Evolutionary conservation across 2,113 vertebrate genomes (phyloP), one percentile per base, ranked within the genome.

Genomic region (Cebidichthys violaceus): DNA sequence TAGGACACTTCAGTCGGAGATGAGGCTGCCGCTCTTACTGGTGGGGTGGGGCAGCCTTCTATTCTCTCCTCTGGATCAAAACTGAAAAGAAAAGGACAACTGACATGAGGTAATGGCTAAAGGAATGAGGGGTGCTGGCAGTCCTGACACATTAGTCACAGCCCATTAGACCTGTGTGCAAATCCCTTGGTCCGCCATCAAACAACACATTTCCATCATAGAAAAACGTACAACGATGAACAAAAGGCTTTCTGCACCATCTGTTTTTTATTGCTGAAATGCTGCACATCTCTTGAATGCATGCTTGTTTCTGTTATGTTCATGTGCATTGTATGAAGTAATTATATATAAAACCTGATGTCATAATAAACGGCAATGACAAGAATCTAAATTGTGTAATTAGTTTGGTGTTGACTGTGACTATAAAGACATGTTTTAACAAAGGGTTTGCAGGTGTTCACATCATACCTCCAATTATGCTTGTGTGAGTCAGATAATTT

Each of bases 21-120:
- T 9, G 96, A 97, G 45, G 96, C 95, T 29, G 96, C 95, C 55
- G 96, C 96, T 85, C 97, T 94, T 1, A 97, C 92, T 3, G 97
- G 97, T 22, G 96, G 97, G 4, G 96, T 96, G 61, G 97, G 97
- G 55, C 97, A 97, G 86, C 95, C 92, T 55, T 97, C 96, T 80
- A 93, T 94, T 85, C 96, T 95, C 62, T 83, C 92, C 77, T 96
- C 96, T 82, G 96, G 94, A 83, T 96, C 96, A 94, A 96, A 98
- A 89, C 97, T 99, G 89, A 68, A 37, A 62, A 77, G 47, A 92
- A 95, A 83, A 65, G 11, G 67, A 59, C 31, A 82, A 72, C 43
- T 47, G 83, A 70, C 39, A 68, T 82, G 72, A 80, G 55, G 67
- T 9, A 45, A 82, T 60, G 62, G 70, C 77, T 61, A 75, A 78